Base-by-base conservation (phyloP, 2,888 invertebrate genomes). In the Rhamnusium bicolor region DNA sequence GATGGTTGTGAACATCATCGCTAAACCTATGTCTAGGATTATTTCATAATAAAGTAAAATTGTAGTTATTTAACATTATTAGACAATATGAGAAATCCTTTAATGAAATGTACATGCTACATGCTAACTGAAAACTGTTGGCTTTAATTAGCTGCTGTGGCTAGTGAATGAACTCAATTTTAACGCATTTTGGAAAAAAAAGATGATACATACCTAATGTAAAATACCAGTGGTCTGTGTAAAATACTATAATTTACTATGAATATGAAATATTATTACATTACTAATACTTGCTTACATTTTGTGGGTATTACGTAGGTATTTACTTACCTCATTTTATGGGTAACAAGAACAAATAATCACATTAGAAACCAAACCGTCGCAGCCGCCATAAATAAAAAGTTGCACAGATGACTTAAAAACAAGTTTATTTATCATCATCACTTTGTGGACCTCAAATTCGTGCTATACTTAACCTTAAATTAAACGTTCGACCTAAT, bases 381-480 rank as follows among this genome's bases (percentile, higher is more conserved):
- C 18, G 3, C 29, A 47, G n/a, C 19, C 18, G n/a, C 19, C 56
- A 56, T n/a, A 61, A 12, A 40, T 1, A 19, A 14, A n/a, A 19
- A 46, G 47, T 0, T 12, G 8, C 10, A 12, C 40, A 19, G 46
- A n/a, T n/a, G 19, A 10, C 32, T 6, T n/a, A n/a, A n/a, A n/a
- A n/a, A n/a, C 7, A 60, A 16, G 32, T 12, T 14, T 32, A 40
- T 47, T 21, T 10, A 8, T 56, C n/a, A n/a, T 53, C 7, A 58
- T 29, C 46, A 61, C n/a, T 46, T 19, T 27, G 29, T 21, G 18
- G 21, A 16, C 61, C 61, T n/a, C 61, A 61, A 47, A n/a, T 46
- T 61, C 21, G 24, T 12, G 6, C 21, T 19, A 12, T 47, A 61
- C 46, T 61, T 61, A 61, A 61, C 61, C 61, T 47, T 60, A 60